Conservation (phyloP, 2,797 vertebrate species). For the Buceros bicornis region DNA sequence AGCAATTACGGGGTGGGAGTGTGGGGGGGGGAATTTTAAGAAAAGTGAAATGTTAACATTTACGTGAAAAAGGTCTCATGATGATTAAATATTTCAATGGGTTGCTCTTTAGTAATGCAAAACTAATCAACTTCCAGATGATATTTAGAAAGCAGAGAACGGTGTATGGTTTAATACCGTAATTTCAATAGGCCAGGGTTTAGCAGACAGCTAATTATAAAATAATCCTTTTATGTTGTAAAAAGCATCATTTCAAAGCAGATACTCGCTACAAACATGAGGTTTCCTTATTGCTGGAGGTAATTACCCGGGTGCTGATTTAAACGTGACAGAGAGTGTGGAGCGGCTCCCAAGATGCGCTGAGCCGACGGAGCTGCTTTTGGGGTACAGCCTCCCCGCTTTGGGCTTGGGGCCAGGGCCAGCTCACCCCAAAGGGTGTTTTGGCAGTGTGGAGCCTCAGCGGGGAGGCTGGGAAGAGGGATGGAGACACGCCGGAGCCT, state of each 20-base stretch:
- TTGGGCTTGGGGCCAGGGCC: accelerated
- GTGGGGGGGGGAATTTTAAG: background rate
- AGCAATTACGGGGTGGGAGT: background rate
- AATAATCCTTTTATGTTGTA: constrained; percentile 58
- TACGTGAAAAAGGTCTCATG: constrained; percentile 42
- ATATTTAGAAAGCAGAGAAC: constrained; percentile 22
- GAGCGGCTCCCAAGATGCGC: constrained; percentile 19
- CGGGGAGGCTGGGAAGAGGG: background rate
- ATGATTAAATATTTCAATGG: constrained; percentile 58
- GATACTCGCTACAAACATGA: background rate
- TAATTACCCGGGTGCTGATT: constrained; percentile 41
- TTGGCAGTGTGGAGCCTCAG: accelerated
- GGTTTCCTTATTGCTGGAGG: constrained; percentile 61
- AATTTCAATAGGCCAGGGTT: constrained; percentile 37
- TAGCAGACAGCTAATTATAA: constrained; percentile 47
- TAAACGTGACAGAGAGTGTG: background rate
- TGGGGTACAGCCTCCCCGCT: background rate
- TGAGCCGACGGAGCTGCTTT: background rate
- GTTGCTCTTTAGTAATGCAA: constrained; percentile 57
- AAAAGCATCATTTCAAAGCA: constrained; percentile 62
- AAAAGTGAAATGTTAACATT: constrained; percentile 18
- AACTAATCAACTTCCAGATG: constrained; percentile 57
- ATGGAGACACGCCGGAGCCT: background rate
- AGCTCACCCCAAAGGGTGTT: background rate
- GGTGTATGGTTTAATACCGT: background rate